Evolutionary conservation across 2,797 vertebrate species (phyloP), one percentile per base, ranked within the genome.

Genomic region (Poeciliopsis infans): DNA sequence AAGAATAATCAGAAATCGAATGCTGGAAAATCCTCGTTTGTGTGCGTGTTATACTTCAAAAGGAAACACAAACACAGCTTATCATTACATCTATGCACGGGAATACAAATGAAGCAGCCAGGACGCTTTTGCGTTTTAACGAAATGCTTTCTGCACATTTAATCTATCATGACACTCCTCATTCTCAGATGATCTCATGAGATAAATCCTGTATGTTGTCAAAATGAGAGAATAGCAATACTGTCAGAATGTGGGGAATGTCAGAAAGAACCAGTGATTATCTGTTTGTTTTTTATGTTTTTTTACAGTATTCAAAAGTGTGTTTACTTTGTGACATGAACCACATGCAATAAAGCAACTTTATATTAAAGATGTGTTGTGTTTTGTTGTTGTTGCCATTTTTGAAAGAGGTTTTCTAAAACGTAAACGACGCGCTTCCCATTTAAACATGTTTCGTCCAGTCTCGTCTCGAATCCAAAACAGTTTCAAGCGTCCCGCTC

Each of bases 401-500:
- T 16, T 7, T 16, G 4, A 28, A 4, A 45, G 20, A 23, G 28
- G 7, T 64, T 69, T 53, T 74, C 20, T 39, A 15, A 36, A 20
- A 23, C 33, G 59, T 16, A 66, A 64, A n/a, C 46, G 28, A 36
- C 47, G 16, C 43, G 73, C 10, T 23, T 68, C 41, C 5, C 31
- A 36, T 20, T 33, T 36, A 36, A n/a, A 75, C 45, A 39, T 10
- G 5, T 15, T 51, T 68, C 12, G 3, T 68, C 25, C 18, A 51
- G 43, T 28, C 33, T 15, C 55, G 11, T 2, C 31, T 64, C 43
- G 13, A 39, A 16, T 36, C 28, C 43, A n/a, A 23, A 25, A 57
- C 47, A 16, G 45, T 72, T 31, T 61, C 8, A 36, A 57, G 25
- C 85, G 82, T 86, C 90, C 83, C 86, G 86, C 83, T 86, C 59